Conservation (phyloP, 2,113 vertebrate genomes). For the Ramphastos sulfuratus region DNA sequence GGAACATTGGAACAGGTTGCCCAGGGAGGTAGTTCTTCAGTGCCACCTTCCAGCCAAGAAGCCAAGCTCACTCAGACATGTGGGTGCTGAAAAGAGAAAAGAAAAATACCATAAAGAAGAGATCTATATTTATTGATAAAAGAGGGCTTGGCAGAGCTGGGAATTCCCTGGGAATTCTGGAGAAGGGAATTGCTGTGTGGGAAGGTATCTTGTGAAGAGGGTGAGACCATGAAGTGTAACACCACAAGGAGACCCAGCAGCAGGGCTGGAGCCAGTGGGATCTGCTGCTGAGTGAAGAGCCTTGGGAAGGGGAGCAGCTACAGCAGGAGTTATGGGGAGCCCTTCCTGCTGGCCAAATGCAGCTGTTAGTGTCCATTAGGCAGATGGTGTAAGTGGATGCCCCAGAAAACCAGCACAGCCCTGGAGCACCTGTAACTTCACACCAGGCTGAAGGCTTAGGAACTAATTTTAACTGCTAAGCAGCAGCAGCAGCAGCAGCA, state of each 20-base stretch:
- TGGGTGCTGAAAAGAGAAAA: neutral
- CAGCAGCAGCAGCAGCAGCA: neutral
- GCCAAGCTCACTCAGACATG: neutral
- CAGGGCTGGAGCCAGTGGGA: neutral
- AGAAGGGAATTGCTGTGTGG: neutral
- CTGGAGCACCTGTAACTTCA: constrained; percentile 27
- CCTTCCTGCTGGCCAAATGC: neutral
- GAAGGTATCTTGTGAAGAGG: neutral
- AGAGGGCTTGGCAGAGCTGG: neutral
- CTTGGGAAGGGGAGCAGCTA: neutral
- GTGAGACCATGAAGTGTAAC: neutral
- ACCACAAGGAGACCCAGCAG: neutral
- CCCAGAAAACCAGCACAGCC: neutral
- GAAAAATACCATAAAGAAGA: neutral
- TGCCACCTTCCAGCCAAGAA: neutral
- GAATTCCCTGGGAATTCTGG: neutral
- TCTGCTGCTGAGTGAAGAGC: neutral
- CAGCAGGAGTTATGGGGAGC: neutral
- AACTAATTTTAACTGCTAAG: constrained; percentile 52
- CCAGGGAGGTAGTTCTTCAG: neutral
- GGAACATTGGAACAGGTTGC: too few relatives aligned
- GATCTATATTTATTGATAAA: neutral
- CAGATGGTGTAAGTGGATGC: neutral
- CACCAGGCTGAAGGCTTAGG: neutral
- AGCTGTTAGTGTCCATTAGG: neutral